phyloP scores from a whole-genome alignment of 2,113 vertebrate species.

The Aramus guarauna region DNA sequence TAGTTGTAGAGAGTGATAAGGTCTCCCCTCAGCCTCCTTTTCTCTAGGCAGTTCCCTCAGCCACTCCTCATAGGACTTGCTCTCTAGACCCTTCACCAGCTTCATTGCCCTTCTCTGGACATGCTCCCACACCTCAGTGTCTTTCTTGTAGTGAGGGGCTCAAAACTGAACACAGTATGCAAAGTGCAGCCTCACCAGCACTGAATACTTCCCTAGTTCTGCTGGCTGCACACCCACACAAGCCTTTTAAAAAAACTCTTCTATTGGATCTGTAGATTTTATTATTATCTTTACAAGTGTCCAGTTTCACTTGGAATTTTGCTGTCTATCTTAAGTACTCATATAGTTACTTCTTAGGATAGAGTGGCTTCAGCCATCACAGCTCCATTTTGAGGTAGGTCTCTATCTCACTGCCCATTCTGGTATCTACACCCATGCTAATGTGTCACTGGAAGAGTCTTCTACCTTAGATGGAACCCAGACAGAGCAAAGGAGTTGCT shows the following conservation, averaged over 20 bases:
- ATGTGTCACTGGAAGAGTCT: neutral
- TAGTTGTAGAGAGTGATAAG: no score
- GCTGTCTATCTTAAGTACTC: neutral
- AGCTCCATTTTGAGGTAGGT: neutral
- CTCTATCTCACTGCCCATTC: neutral
- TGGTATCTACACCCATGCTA: neutral
- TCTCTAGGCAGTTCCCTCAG: neutral
- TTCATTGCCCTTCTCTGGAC: accelerated
- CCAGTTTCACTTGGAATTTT: neutral
- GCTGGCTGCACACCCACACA: accelerated
- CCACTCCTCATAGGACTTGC: accelerated
- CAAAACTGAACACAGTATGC: neutral
- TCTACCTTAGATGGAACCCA: neutral
- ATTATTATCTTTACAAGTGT: neutral
- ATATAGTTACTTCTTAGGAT: neutral
- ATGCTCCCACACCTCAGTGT: accelerated
- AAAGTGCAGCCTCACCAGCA: accelerated
- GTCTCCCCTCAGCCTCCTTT: no score
- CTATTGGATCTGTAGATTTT: neutral
- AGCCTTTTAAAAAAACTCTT: neutral
- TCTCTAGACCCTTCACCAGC: neutral
- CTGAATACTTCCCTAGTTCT: neutral
- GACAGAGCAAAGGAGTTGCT: neutral
- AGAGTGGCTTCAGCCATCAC: neutral
- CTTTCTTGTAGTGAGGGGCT: neutral